These are phyloP conservation scores for Micrasema longulum DNA, from an alignment of 1,140 invertebrate genomes.

Conservation along the genomic window DNA sequence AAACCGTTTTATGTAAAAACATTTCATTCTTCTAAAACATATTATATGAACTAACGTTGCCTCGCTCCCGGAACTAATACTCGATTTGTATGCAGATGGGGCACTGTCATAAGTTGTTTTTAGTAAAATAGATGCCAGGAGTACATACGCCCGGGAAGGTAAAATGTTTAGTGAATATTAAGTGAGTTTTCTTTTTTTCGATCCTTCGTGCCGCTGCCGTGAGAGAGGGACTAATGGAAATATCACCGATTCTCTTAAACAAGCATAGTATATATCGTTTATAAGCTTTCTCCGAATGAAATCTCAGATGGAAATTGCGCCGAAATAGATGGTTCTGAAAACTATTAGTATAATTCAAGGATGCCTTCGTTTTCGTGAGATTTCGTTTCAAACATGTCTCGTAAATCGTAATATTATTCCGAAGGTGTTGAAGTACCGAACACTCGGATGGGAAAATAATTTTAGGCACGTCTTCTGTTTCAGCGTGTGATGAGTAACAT, in stretches of 20 bases:
- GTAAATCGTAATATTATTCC: background rate
- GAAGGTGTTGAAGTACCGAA: too few relatives aligned
- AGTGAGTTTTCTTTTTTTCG: conserved; percentile 41
- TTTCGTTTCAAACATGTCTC: background rate
- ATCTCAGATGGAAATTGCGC: conserved; percentile 48
- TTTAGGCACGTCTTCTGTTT: conserved; percentile 16
- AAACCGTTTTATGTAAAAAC: conserved; percentile 14
- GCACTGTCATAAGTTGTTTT: conserved; percentile 52
- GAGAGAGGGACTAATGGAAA: conserved; percentile 38
- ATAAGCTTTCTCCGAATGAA: conserved; percentile 28
- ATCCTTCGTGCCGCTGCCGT: conserved; percentile 8
- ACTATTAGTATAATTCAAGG: conserved; percentile 51
- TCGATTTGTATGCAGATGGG: conserved; percentile 53
- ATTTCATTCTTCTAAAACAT: conserved; percentile 33
- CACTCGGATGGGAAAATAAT: background rate
- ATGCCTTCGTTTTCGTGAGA: conserved; percentile 34
- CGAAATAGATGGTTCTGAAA: conserved; percentile 37
- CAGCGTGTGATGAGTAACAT: background rate
- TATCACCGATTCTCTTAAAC: conserved; percentile 25
- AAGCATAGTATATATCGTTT: conserved; percentile 13
- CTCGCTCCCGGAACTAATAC: conserved; percentile 47
- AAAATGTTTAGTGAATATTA: conserved; percentile 54
- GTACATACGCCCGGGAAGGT: conserved; percentile 33
- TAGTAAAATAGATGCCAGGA: conserved; percentile 51
- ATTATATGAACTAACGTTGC: conserved; percentile 38